These are phyloP conservation scores for Achlya flavicornis DNA, from an alignment of 2,888 invertebrate species.

Conservation along the genomic window DNA sequence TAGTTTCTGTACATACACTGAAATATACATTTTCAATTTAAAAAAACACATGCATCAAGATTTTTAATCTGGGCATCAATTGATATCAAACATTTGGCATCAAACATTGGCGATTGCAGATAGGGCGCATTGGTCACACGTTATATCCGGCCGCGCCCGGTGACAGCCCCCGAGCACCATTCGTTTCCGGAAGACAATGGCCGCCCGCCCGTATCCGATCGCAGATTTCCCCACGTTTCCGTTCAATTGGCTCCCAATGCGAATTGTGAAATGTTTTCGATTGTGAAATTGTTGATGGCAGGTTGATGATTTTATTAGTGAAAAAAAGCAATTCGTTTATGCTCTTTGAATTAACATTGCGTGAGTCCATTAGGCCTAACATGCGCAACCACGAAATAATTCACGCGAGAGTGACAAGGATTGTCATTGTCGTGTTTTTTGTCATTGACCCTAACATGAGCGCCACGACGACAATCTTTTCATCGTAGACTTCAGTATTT, in stretches of 20 bases:
- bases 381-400: no score
- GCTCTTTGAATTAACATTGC: no score
- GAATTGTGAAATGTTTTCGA: constrained; percentile 40
- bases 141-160: constrained; percentile 62
- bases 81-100: constrained; percentile 12
- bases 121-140: constrained; percentile 58
- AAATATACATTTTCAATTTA: no score
- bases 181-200: constrained; percentile 80
- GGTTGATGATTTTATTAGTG: background rate
- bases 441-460: no score
- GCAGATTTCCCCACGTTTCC: constrained; percentile 64
- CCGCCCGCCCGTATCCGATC: constrained; percentile 69
- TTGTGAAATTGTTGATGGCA: constrained; percentile 9
- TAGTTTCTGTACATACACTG: no score
- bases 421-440: no score
- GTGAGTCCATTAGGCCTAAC: no score
- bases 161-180: constrained; percentile 66
- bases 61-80: background rate
- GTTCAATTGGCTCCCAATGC: constrained; percentile 38
- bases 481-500: no score
- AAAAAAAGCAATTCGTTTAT: background rate
- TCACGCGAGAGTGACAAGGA: no score
- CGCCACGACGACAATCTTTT: no score
- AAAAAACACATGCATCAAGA: no score
- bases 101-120: constrained; percentile 45